Evolutionary conservation across 2,888 invertebrate genomes (phyloP).

Genomic region (Diogma glabrata): DNA sequence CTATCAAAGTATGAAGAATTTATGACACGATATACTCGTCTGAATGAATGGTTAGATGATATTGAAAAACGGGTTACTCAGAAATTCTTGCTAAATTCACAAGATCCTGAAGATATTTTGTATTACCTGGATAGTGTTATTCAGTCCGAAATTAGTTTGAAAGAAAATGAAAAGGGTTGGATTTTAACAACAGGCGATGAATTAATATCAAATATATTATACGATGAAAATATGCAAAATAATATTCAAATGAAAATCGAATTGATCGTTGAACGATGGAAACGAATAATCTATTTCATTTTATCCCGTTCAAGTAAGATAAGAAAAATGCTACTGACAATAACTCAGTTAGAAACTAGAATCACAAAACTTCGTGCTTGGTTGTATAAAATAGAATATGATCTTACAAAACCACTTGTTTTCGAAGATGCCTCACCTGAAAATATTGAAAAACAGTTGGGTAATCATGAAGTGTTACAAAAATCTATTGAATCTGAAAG

Average conservation of each 20-base stretch:
- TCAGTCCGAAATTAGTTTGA: constrained; percentile 60
- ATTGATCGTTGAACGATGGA: constrained; percentile 56
- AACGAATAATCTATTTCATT: constrained; percentile 50
- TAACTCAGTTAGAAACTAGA: constrained; percentile 56
- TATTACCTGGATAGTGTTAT: constrained; percentile 61
- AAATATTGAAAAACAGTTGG: constrained; percentile 54
- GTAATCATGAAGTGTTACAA: constrained; percentile 61
- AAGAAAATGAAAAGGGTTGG: constrained; percentile 71
- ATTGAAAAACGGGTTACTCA: constrained; percentile 54
- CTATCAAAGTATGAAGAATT: constrained; percentile 59
- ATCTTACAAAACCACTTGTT: constrained; percentile 52
- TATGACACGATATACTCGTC: constrained; percentile 50
- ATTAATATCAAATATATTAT: constrained; percentile 47
- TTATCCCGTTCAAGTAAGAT: constrained; percentile 59
- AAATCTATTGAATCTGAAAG: constrained; percentile 66
- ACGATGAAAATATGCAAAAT: constrained; percentile 50
- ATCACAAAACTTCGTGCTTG: constrained; percentile 59
- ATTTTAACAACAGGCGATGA: constrained; percentile 53
- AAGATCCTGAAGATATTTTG: constrained; percentile 62
- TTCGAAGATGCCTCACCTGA: constrained; percentile 54
- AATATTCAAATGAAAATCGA: constrained; percentile 43
- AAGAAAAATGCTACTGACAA: constrained; percentile 57
- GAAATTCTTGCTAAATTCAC: constrained; percentile 38
- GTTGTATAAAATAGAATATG: constrained; percentile 59
- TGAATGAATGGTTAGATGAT: constrained; percentile 58